Conservation (phyloP, 2,797 vertebrate genomes). For the Lacerta agilis region DNA sequence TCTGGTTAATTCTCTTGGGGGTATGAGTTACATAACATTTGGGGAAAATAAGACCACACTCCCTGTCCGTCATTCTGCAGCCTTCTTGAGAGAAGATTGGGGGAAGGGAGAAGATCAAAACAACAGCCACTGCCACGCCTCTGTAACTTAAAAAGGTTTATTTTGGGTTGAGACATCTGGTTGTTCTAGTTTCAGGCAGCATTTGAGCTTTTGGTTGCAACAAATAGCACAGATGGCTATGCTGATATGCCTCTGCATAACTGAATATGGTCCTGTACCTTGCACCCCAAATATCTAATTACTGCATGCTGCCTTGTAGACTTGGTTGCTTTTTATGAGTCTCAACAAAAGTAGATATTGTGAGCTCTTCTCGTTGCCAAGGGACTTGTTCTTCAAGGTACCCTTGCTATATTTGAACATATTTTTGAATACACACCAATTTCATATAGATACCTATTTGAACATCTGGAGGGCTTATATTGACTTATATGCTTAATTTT, state of each 20-base stretch:
- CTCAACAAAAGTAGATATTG: no score
- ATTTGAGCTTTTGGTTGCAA: neutral
- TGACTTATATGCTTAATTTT: no score
- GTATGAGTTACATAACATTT: constrained; percentile 23
- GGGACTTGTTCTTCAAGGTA: no score
- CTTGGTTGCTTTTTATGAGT: neutral
- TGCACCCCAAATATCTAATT: neutral
- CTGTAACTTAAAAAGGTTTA: constrained; percentile 1
- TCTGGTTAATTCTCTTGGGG: neutral
- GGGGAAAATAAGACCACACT: constrained; percentile 12
- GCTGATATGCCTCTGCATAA: neutral
- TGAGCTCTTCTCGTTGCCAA: no score
- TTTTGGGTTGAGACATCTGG: constrained; percentile 10
- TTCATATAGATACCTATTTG: no score
- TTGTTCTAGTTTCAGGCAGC: neutral
- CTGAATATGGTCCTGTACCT: neutral
- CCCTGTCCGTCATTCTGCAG: neutral
- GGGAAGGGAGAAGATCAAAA: constrained; percentile 32
- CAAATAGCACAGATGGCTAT: neutral
- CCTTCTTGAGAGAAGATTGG: constrained; percentile 1
- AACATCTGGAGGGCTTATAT: no score
- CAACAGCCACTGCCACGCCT: neutral
- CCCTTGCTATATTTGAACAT: no score
- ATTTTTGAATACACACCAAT: no score
- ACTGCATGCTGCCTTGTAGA: no score